Evolutionary conservation across 2,888 invertebrate species (phyloP).

Genomic region (Xestia rhomboidea): DNA sequence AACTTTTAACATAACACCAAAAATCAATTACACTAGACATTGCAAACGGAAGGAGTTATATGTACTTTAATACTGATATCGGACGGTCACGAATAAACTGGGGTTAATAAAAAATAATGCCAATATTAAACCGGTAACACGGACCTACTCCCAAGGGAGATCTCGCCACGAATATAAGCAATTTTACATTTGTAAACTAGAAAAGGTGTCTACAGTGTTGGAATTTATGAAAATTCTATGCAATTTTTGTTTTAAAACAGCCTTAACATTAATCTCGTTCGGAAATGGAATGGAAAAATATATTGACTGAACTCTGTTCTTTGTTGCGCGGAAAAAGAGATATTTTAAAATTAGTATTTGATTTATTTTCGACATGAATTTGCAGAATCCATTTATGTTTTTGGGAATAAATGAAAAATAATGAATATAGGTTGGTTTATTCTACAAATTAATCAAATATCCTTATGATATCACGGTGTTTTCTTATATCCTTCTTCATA

Average conservation of each 20-base stretch:
- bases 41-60: constrained; percentile 62
- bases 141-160: constrained; percentile 72
- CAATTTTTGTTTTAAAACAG: constrained; percentile 58
- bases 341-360: constrained; percentile 54
- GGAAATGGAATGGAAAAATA: constrained; percentile 60
- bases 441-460: too few species aligned
- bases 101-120: constrained; percentile 81
- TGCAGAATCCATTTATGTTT: constrained; percentile 3
- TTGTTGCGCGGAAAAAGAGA: constrained; percentile 46
- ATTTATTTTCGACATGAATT: constrained; percentile 38
- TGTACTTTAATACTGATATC: constrained; percentile 68
- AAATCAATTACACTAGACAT: constrained; percentile 65
- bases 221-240: constrained; percentile 65
- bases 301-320: constrained; percentile 51
- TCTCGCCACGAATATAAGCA: constrained; percentile 69
- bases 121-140: constrained; percentile 78
- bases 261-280: constrained; percentile 53
- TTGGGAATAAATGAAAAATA: background rate
- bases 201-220: constrained; percentile 50
- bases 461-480: background rate
- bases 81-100: constrained; percentile 72
- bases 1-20: constrained; percentile 35
- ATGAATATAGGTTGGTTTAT: background rate
- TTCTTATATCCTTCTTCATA: constrained; percentile 55
- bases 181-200: constrained; percentile 69